Base-by-base conservation (phyloP, 2,888 invertebrate species). In the Polydrusus pterygomalis region DNA sequence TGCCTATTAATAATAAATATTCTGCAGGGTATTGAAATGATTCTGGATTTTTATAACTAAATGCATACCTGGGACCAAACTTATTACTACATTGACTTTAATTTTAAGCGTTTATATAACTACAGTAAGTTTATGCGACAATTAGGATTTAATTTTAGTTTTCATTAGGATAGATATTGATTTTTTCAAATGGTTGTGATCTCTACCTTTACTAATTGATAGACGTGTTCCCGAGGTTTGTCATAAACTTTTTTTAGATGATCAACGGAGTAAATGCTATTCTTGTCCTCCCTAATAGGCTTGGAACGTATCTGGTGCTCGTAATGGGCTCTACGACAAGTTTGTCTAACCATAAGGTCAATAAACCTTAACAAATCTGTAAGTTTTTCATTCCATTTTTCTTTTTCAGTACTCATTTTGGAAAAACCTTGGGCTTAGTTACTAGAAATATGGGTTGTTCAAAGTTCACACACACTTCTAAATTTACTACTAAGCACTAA, bases 191-290 rank as follows among this genome's bases (percentile, higher is more conserved):
- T 3, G 17, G 17, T 18, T 51, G 20, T 47, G 49, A n/a, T 40
- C 17, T 40, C 11, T 81, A 83, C 83, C 82, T 82, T 81, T 43
- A 83, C 72, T 47, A 84, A 67, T 76, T 81, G 83, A 62, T 80
- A 80, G 63, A 84, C 77, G 71, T 83, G 79, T 60, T 82, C 83
- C 58, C 81, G 78, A 17, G 84, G 83, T 68, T 82, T 80, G 71
- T 84, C 84, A 78, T 84, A 82, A 43, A 85, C 77, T 38, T 79
- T 77, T 74, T 82, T 83, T 49, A 85, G 77, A 79, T 84, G 83
- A 75, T 84, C 82, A 63, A 81, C 77, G 15, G 85, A 84, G 79
- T 83, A 84, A 73, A 83, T 83, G 75, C 81, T 79, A 68, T 80
- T 69, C 58, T 80, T 78, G 56, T 82, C 80, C 67, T 81, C 79